Conservation (phyloP, 2,888 invertebrate genomes). For the Netelia fuscicornis region DNA sequence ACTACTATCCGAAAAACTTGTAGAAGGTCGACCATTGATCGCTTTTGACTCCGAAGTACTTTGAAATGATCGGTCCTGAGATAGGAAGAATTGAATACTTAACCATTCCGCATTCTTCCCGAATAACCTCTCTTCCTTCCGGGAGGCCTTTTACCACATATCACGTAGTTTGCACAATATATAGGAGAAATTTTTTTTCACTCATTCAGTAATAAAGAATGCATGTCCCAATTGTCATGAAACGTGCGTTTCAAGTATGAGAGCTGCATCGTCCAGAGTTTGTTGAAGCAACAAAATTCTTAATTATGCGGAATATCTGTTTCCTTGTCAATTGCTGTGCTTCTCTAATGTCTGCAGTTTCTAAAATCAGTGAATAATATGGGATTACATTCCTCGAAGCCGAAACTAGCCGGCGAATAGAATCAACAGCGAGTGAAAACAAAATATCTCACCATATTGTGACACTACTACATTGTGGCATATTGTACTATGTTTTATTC, state of each 20-base stretch:
- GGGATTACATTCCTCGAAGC: background rate
- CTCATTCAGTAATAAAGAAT: constrained; percentile 4
- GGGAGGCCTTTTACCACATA: too few relatives aligned
- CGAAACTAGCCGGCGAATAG: background rate
- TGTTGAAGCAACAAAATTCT: background rate
- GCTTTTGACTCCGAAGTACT: too few relatives aligned
- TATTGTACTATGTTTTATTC: background rate
- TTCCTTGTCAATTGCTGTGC: constrained; percentile 9
- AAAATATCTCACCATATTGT: background rate
- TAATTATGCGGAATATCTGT: constrained; percentile 5
- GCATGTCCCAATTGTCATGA: background rate
- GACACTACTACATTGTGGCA: background rate
- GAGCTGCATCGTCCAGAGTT: constrained; percentile 2
- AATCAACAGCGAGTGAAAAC: background rate
- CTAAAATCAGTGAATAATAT: constrained; percentile 25
- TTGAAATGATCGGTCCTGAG: too few relatives aligned
- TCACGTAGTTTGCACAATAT: background rate
- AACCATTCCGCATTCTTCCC: too few relatives aligned
- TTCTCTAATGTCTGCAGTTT: constrained; percentile 15
- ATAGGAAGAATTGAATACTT: too few relatives aligned
- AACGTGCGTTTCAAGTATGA: background rate
- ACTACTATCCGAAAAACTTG: background rate
- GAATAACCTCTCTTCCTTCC: too few relatives aligned
- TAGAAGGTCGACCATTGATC: background rate
- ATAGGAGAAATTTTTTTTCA: background rate